A percentile compares a stretch with the other conserved stretches of the same genome.
Evolutionary conservation across 2,113 vertebrate genomes (phyloP).

Genomic region (Cnemophilus loriae): DNA sequence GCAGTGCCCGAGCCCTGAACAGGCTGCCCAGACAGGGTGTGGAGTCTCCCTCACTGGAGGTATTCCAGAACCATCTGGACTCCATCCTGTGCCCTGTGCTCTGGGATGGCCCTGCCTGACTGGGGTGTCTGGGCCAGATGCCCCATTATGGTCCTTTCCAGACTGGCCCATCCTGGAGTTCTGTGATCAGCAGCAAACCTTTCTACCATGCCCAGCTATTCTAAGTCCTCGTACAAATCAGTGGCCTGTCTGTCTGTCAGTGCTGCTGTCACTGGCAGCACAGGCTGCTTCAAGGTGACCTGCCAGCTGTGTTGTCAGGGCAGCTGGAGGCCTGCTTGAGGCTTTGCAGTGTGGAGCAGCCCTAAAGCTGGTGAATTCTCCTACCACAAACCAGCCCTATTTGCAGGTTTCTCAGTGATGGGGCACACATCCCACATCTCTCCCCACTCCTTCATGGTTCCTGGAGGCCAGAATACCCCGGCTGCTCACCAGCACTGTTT

Average conservation of each 20-base stretch:
- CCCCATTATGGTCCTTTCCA: neutral
- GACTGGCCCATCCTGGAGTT: neutral
- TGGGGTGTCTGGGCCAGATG: neutral
- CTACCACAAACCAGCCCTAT: neutral
- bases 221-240: fast-evolving
- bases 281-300: neutral
- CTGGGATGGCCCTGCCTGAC: neutral
- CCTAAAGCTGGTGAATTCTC: neutral
- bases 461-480: neutral
- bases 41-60: neutral
- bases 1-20: neutral
- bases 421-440: fast-evolving
- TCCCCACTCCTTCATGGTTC: neutral
- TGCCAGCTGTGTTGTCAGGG: neutral
- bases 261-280: neutral
- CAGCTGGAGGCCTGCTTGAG: neutral
- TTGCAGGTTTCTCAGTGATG: neutral
- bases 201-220: neutral
- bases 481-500: neutral
- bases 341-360: neutral
- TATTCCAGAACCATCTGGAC: neutral
- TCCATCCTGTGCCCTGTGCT: fast-evolving
- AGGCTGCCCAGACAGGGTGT: neutral
- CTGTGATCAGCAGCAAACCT: neutral
- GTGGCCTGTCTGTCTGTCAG: neutral